A percentile compares a stretch with the other conserved stretches of the same genome.
These are phyloP conservation scores for Strongylocentrotus purpuratus DNA, from an alignment of 35 echinoderm and acorn worm genomes.

Conservation along the genomic window DNA sequence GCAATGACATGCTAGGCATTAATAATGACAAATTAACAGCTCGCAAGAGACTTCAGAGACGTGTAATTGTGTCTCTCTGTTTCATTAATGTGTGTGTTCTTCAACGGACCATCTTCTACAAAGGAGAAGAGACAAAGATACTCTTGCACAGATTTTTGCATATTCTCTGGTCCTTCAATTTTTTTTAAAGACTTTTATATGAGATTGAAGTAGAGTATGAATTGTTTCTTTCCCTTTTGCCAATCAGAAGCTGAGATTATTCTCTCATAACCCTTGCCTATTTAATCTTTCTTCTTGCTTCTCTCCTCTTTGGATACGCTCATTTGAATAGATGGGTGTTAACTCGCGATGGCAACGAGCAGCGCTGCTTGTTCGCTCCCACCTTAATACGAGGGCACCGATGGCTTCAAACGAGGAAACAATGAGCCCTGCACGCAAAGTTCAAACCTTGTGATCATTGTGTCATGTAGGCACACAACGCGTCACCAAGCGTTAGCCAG, in stretches of 20 bases:
- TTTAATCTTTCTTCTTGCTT: background rate
- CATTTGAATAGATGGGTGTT: background rate
- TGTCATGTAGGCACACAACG: background rate
- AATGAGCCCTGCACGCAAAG: conserved; percentile 31
- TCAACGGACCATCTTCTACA: conserved; percentile 35
- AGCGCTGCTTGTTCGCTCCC: conserved; percentile 34
- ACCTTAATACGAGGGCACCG: conserved; percentile 5
- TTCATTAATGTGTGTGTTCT: conserved; percentile 45
- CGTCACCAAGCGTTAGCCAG: background rate
- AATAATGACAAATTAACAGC: conserved; percentile 41
- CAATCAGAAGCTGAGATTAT: background rate
- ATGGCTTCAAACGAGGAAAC: background rate
- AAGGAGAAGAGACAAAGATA: conserved; percentile 35
- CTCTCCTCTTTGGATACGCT: background rate
- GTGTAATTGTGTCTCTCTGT: conserved; percentile 18
- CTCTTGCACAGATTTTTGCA: conserved; percentile 45
- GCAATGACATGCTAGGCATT: conserved; percentile 30
- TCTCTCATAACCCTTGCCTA: background rate
- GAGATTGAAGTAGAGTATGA: conserved; percentile 25
- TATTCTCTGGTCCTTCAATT: conserved; percentile 34
- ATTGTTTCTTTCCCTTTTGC: background rate
- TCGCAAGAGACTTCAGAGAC: conserved; percentile 20
- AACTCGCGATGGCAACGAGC: conserved; percentile 38
- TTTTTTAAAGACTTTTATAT: conserved; percentile 45
- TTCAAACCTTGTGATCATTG: conserved; percentile 33